phyloP scores from a whole-genome alignment of 2,888 invertebrate genomes.

The Halictus ligatus region DNA sequence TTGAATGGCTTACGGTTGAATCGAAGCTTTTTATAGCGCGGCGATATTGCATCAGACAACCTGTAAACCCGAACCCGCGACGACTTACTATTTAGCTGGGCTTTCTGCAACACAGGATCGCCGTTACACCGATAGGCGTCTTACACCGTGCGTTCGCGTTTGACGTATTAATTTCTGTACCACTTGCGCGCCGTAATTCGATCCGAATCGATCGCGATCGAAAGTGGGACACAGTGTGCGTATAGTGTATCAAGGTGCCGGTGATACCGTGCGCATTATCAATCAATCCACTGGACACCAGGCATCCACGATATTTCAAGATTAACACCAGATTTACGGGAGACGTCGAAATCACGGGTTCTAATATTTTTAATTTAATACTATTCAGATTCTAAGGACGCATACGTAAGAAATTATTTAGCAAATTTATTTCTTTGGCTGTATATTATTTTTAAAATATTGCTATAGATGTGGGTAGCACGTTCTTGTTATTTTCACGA shows the following conservation, averaged over 20 bases:
- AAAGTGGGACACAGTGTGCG: constrained; percentile 42
- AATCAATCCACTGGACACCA: not conserved
- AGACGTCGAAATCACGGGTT: too few species aligned
- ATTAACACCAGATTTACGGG: too few species aligned
- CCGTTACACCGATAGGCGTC: constrained; percentile 43
- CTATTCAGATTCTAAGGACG: too few species aligned
- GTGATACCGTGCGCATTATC: constrained; percentile 11
- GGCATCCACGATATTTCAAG: not conserved
- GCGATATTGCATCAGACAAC: constrained; percentile 32
- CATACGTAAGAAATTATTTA: too few species aligned
- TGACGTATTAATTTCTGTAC: constrained; percentile 57
- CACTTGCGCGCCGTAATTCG: constrained; percentile 54
- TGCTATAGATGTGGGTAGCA: too few species aligned
- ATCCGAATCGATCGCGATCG: constrained; percentile 53
- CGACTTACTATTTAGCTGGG: constrained; percentile 31
- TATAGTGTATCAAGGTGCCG: constrained; percentile 33
- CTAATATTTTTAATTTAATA: too few species aligned
- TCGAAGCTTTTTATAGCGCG: not conserved
- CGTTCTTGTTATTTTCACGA: too few species aligned
- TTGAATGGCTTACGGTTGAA: constrained; percentile 17
- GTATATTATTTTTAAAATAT: too few species aligned
- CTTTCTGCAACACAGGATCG: constrained; percentile 50
- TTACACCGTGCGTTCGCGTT: constrained; percentile 22
- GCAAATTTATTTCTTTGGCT: too few species aligned
- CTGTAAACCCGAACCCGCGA: constrained; percentile 45